A percentile compares a stretch with the other conserved stretches of the same genome.
Conservation (phyloP, 64 coral and sea anemone species). For the Montipora capricornis region DNA sequence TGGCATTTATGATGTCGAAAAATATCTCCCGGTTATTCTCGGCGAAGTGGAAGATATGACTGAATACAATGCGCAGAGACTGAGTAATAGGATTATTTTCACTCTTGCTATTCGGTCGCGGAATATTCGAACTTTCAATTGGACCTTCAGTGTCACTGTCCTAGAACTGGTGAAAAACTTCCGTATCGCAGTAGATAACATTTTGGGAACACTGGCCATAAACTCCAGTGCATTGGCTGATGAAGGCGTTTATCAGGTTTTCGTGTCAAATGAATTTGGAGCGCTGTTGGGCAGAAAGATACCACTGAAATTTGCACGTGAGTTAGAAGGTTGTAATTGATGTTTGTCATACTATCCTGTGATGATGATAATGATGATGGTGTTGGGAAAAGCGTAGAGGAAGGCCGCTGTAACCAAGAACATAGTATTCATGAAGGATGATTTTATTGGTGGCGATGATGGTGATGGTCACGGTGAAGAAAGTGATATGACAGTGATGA, state of each 20-base stretch:
- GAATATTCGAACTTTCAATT: neutral
- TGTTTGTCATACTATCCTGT: too few relatives aligned
- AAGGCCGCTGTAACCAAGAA: too few relatives aligned
- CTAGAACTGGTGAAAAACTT: neutral
- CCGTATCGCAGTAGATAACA: too few relatives aligned
- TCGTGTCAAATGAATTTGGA: conserved; percentile 52
- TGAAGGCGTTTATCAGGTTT: conserved; percentile 55
- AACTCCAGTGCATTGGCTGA: neutral
- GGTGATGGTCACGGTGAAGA: too few relatives aligned
- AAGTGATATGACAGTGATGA: too few relatives aligned
- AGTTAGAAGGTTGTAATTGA: neutral
- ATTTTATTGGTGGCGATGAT: too few relatives aligned
- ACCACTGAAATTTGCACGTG: conserved; percentile 17
- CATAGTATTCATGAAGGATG: too few relatives aligned
- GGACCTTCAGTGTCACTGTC: neutral
- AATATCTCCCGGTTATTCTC: neutral
- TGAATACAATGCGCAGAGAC: neutral
- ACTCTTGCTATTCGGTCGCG: neutral
- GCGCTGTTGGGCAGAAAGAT: conserved; percentile 20
- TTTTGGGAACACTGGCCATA: neutral
- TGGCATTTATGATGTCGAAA: neutral
- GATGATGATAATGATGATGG: too few relatives aligned
- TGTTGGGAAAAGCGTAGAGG: too few relatives aligned
- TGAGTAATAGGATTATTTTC: neutral
- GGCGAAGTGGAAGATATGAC: neutral